Evolutionary conservation across 2,113 vertebrate genomes (phyloP).

Genomic region (Euleptes europaea): DNA sequence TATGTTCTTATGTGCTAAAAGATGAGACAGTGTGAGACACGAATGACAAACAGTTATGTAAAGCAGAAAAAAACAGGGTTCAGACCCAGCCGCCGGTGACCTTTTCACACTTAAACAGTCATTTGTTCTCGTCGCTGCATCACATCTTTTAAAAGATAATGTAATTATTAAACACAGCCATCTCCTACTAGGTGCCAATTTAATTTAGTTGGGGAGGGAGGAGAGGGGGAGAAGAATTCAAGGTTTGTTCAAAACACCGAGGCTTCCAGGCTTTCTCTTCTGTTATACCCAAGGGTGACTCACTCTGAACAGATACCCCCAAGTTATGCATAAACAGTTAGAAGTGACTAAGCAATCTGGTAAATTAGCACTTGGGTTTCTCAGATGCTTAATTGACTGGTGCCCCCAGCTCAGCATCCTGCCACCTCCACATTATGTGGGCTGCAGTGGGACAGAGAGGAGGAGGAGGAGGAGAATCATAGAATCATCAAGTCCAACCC

Average conservation of each 20-base stretch:
- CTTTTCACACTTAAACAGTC: constrained; percentile 11
- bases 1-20: too few relatives aligned
- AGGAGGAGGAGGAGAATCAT: too few relatives aligned
- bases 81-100: neutral
- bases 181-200: constrained; percentile 27
- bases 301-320: constrained; percentile 12
- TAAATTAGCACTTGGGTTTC: constrained; percentile 40
- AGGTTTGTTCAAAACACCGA: constrained; percentile 32
- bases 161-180: constrained; percentile 22
- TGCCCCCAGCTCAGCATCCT: constrained; percentile 13
- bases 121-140: neutral
- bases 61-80: neutral
- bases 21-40: neutral
- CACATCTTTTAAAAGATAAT: constrained; percentile 27
- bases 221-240: neutral
- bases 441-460: neutral
- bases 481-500: too few relatives aligned
- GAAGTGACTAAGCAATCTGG: constrained; percentile 44
- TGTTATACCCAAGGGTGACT: constrained; percentile 28
- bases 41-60: neutral
- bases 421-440: neutral
- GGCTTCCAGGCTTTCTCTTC: constrained; percentile 10
- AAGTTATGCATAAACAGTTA: constrained; percentile 27
- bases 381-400: neutral
- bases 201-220: neutral